Evolutionary conservation across 2,888 invertebrate genomes (phyloP).

Genomic region (Callosobruchus maculatus): DNA sequence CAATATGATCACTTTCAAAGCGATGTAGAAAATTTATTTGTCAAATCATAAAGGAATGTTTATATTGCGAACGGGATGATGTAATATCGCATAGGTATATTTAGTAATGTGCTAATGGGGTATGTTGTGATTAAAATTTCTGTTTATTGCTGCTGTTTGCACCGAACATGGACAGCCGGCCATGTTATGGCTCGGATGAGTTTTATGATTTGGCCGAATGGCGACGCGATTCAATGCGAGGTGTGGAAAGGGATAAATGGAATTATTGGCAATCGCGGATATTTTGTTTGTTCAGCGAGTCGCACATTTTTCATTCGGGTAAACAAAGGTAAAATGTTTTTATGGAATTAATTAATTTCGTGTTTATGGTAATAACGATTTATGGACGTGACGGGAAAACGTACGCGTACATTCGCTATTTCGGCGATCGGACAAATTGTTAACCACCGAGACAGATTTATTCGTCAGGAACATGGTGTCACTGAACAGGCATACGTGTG

Average conservation of each 20-base stretch:
- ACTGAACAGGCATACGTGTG: no score
- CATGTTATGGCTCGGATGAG: conserved; percentile 41
- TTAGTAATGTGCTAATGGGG: conserved; percentile 50
- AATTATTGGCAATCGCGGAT: conserved; percentile 48
- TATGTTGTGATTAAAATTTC: conserved; percentile 50
- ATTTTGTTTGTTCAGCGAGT: conserved; percentile 48
- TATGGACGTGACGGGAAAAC: background rate
- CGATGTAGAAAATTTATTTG: conserved; percentile 45
- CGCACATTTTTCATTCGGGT: conserved; percentile 44
- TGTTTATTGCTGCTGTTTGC: conserved; percentile 44
- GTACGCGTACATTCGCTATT: background rate
- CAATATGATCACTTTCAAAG: conserved; percentile 36
- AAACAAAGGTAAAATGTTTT: conserved; percentile 40
- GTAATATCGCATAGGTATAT: conserved; percentile 47
- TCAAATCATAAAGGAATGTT: conserved; percentile 47
- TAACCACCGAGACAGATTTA: background rate
- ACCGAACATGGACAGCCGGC: conserved; percentile 24
- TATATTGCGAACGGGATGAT: conserved; percentile 44
- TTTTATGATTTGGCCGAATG: conserved; percentile 40
- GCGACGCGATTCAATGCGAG: conserved; percentile 17
- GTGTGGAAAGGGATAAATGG: conserved; percentile 45
- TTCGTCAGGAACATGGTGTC: background rate
- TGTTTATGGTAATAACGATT: conserved; percentile 6
- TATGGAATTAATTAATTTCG: conserved; percentile 30
- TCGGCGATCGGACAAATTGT: background rate